Conservation (phyloP, 2,113 vertebrate genomes). For the Sardina pilchardus region DNA sequence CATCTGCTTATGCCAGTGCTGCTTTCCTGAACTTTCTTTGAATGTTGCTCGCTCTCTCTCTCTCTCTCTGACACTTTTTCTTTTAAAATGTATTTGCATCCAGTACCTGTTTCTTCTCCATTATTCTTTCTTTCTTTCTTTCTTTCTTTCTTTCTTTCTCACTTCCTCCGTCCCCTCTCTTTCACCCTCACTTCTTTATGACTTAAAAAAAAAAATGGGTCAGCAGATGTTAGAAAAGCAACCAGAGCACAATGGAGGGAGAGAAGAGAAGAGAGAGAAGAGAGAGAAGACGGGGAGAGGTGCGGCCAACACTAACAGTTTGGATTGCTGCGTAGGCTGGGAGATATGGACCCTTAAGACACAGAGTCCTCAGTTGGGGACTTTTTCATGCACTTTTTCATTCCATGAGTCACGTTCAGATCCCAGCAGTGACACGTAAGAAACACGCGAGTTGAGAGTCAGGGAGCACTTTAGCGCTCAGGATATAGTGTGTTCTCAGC, state of each 20-base stretch:
- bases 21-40: conserved; percentile 1
- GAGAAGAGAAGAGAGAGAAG: conserved; percentile 21
- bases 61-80: not conserved
- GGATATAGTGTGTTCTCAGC: not conserved
- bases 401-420: not conserved
- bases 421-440: not conserved
- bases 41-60: not conserved
- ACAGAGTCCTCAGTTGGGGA: not conserved
- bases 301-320: conserved; percentile 34
- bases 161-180: not conserved
- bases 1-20: not conserved
- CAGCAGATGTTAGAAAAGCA: conserved; percentile 57
- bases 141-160: not conserved
- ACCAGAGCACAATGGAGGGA: conserved; percentile 36
- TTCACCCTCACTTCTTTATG: conserved; percentile 19
- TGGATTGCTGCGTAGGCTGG: conserved; percentile 39
- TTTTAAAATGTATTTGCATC: not conserved
- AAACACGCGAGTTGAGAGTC: not conserved
- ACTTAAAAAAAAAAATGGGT: conserved; percentile 58
- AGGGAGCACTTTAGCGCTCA: not conserved
- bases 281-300: not conserved
- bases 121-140: not conserved
- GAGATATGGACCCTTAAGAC: conserved; percentile 33
- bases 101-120: not conserved
- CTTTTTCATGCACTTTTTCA: not conserved